Evolutionary conservation across 2,888 invertebrate species (phyloP).

Genomic region (Cephus pulcher): DNA sequence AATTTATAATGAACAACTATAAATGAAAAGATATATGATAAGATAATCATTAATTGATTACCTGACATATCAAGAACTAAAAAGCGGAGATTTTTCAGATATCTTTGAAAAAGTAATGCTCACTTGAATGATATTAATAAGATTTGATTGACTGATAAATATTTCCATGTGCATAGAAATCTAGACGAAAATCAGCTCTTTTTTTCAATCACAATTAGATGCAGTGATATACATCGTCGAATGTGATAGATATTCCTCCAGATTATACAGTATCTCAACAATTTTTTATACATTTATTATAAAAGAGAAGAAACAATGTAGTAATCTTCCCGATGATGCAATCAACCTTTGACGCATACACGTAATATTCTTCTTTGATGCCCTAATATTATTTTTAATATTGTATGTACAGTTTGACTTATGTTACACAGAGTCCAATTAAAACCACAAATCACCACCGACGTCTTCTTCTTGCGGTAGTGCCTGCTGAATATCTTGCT

Average conservation of each 20-base stretch:
- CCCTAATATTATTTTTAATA: not conserved
- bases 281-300: not conserved
- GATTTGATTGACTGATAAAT: not conserved
- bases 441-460: constrained; percentile 73
- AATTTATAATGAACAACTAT: not conserved
- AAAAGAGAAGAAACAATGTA: not conserved
- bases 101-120: not conserved
- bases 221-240: not conserved
- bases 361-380: not conserved
- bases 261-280: not conserved
- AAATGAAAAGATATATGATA: not conserved
- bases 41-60: not conserved
- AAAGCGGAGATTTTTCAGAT: not conserved
- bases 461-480: constrained; percentile 66
- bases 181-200: not conserved
- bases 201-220: not conserved
- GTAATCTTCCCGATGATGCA: not conserved
- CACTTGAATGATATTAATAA: not conserved
- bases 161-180: not conserved
- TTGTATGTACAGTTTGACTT: not conserved
- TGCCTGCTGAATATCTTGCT: constrained; percentile 47
- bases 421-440: constrained; percentile 35
- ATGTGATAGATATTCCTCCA: not conserved
- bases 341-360: not conserved
- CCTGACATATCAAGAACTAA: not conserved